These are phyloP conservation scores for Emydocephalus ijimae DNA, from an alignment of 2,113 vertebrate species.

Conservation along the genomic window DNA sequence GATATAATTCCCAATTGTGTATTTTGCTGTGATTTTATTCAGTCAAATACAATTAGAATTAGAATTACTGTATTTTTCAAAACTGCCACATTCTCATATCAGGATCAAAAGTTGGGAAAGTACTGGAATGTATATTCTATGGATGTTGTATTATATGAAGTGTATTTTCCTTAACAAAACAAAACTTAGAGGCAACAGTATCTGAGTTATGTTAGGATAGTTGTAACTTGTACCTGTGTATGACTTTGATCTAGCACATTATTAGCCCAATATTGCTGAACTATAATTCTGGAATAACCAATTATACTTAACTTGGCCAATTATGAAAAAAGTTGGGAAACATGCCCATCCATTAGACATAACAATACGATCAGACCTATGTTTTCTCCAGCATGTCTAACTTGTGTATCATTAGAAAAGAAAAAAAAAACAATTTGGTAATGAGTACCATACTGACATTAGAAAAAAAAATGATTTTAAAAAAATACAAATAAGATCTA, in stretches of 20 bases:
- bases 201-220: neutral
- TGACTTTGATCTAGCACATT: neutral
- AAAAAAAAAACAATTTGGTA: neutral
- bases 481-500: neutral
- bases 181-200: neutral
- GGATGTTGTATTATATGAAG: neutral
- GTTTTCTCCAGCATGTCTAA: neutral
- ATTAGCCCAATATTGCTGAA: neutral
- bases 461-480: neutral
- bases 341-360: neutral
- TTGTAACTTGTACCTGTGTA: neutral
- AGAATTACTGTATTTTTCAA: neutral
- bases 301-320: neutral
- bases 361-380: neutral
- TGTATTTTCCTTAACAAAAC: neutral
- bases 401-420: neutral
- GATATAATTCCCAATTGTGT: neutral
- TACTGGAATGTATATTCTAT: neutral
- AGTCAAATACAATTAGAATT: neutral
- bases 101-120: neutral
- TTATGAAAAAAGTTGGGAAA: neutral
- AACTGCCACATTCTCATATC: neutral
- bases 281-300: neutral
- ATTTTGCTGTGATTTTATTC: neutral
- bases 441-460: neutral